Evolutionary conservation across 2,888 invertebrate species (phyloP).

Genomic region (Pseudoips prasinana): DNA sequence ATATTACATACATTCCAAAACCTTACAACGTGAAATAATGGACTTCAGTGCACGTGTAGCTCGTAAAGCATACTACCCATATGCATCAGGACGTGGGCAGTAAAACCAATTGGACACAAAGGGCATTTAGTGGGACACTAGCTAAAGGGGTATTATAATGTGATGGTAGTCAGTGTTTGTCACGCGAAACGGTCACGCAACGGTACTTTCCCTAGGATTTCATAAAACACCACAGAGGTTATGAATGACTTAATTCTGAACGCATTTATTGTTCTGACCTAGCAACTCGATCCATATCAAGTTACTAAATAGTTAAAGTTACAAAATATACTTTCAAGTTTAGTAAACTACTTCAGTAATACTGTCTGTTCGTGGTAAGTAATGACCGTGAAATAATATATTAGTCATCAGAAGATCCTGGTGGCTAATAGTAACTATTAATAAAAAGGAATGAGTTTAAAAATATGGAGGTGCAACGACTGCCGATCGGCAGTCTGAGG

Average conservation of each 20-base stretch:
- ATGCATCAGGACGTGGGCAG: conserved; percentile 30
- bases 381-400: conserved; percentile 17
- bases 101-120: conserved; percentile 54
- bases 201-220: conserved; percentile 59
- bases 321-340: too few relatives aligned
- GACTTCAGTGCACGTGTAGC: too few relatives aligned
- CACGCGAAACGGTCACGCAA: conserved; percentile 70
- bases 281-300: conserved; percentile 1
- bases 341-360: conserved; percentile 1
- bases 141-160: conserved; percentile 37
- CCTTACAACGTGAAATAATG: too few relatives aligned
- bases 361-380: conserved; percentile 21
- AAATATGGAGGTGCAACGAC: too few relatives aligned
- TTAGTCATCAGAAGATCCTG: conserved; percentile 30
- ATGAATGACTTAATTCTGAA: conserved; percentile 52
- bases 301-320: not conserved
- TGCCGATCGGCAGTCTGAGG: too few relatives aligned
- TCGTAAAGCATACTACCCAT: too few relatives aligned
- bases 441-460: too few relatives aligned
- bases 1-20: too few relatives aligned
- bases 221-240: conserved; percentile 39
- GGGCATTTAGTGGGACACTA: conserved; percentile 57
- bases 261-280: conserved; percentile 15
- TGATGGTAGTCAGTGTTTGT: conserved; percentile 48
- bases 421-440: too few relatives aligned